These are phyloP conservation scores for Microplitis deprimator DNA, from an alignment of 2,888 invertebrate species.

Conservation along the genomic window DNA sequence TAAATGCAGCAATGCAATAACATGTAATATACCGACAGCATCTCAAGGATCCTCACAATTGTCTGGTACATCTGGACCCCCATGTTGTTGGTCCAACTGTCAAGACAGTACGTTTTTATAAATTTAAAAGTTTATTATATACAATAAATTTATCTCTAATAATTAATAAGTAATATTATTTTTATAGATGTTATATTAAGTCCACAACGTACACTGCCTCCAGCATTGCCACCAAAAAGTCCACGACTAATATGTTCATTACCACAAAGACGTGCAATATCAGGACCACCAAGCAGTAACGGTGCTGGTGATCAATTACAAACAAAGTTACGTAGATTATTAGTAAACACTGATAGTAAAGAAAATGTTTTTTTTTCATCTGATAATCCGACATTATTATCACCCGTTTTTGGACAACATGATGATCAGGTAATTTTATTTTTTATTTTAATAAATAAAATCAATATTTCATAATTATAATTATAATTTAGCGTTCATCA, in stretches of 20 bases:
- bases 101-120: constrained; percentile 66
- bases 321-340: constrained; percentile 82
- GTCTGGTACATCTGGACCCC: constrained; percentile 52
- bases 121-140: neutral
- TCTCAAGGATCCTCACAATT: constrained; percentile 40
- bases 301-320: constrained; percentile 79
- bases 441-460: no score
- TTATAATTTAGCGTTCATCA: constrained; percentile 57
- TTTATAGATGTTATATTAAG: constrained; percentile 60
- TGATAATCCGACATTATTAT: constrained; percentile 60
- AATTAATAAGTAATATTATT: no score
- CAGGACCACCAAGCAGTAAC: constrained; percentile 63
- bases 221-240: constrained; percentile 73
- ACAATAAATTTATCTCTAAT: no score
- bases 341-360: constrained; percentile 80
- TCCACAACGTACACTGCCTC: constrained; percentile 67
- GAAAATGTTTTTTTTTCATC: constrained; percentile 77
- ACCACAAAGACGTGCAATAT: constrained; percentile 67
- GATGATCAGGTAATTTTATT: constrained; percentile 45
- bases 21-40: constrained; percentile 25
- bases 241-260: constrained; percentile 72
- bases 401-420: constrained; percentile 52
- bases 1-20: constrained; percentile 58
- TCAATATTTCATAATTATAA: constrained; percentile 23
- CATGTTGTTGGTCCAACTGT: constrained; percentile 67